phyloP scores from a whole-genome alignment of 2,113 vertebrate species.

The Eulemur rufifrons region DNA sequence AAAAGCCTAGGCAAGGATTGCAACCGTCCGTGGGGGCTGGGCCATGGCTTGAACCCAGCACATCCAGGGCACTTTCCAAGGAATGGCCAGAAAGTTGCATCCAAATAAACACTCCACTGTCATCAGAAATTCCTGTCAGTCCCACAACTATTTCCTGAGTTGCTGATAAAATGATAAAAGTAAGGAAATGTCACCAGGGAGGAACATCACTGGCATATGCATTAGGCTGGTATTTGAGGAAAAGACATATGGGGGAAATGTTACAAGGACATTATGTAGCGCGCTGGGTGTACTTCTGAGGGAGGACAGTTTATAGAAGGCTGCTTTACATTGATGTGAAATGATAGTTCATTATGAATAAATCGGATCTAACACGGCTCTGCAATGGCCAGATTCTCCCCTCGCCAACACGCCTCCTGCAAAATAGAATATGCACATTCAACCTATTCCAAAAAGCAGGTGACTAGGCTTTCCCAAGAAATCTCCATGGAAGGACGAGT shows the following conservation, averaged over 20 bases:
- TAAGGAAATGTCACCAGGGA: slow-evolving; percentile 43
- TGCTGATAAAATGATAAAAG: slow-evolving; percentile 38
- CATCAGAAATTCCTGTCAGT: not conserved
- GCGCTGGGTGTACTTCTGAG: slow-evolving; percentile 45
- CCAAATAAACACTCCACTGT: not conserved
- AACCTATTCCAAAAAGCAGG: not conserved
- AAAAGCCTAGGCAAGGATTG: not conserved
- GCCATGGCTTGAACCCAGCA: not conserved
- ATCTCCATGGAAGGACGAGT: not conserved
- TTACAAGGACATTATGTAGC: slow-evolving; percentile 55
- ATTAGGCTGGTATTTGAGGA: slow-evolving; percentile 58
- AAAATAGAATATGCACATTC: not conserved
- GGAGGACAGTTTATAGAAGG: slow-evolving; percentile 54
- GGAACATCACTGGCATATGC: slow-evolving; percentile 58
- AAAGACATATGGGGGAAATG: slow-evolving; percentile 67
- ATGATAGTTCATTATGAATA: slow-evolving; percentile 50
- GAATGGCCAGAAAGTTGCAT: not conserved
- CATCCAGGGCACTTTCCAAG: not conserved
- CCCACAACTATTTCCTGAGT: not conserved
- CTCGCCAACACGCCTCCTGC: not conserved
- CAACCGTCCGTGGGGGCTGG: not conserved
- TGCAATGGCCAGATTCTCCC: not conserved
- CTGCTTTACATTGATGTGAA: slow-evolving; percentile 49
- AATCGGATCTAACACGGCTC: not conserved
- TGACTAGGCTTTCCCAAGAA: not conserved